phyloP scores from a whole-genome alignment of 2,797 vertebrate species.

The Aselliscus stoliczkanus region DNA sequence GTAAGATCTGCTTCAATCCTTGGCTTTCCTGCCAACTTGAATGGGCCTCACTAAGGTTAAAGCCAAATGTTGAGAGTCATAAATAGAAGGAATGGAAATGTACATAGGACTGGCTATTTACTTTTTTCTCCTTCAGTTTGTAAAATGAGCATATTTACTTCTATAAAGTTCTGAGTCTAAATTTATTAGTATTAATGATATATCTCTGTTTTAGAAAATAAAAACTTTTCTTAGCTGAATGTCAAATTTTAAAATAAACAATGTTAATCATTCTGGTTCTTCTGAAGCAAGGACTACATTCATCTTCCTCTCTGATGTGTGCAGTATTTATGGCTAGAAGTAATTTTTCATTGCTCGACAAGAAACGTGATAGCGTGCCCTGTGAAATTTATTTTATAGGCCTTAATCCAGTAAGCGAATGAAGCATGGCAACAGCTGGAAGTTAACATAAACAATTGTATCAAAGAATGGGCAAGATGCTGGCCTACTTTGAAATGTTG shows the following conservation, averaged over 20 bases:
- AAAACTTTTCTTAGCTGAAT: neutral
- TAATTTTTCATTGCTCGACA: neutral
- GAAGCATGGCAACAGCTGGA: neutral
- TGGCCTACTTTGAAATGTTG: neutral
- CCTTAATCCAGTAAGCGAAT: neutral
- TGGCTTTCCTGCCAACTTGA: constrained; percentile 13
- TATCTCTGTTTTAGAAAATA: constrained; percentile 9
- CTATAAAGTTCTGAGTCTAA: neutral
- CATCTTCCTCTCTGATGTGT: neutral
- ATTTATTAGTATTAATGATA: neutral
- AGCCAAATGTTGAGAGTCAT: neutral
- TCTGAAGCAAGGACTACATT: neutral
- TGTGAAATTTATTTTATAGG: constrained; percentile 14
- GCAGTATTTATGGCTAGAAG: neutral
- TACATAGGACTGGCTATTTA: neutral
- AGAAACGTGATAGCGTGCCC: neutral
- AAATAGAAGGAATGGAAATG: neutral
- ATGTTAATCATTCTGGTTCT: neutral
- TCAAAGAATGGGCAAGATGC: neutral
- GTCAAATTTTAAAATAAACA: neutral
- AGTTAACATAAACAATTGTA: neutral
- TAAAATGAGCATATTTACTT: neutral
- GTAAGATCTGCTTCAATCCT: neutral
- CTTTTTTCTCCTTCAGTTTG: neutral
- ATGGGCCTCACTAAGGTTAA: neutral